phyloP scores from a whole-genome alignment of 2,113 vertebrate species.

The Penelope pileata region DNA sequence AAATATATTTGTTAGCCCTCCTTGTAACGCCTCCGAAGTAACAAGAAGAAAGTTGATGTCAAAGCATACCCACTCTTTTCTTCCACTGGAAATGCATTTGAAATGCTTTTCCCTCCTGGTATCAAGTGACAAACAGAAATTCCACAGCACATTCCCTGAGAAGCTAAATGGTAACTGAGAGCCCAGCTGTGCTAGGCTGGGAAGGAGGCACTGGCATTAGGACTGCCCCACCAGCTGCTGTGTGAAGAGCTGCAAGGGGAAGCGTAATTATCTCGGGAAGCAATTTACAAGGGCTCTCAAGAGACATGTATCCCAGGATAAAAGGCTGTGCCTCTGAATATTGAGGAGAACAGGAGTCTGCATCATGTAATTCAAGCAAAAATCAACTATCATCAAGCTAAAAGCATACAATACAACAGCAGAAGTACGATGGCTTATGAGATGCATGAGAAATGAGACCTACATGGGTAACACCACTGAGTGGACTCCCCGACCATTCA shows the following conservation, averaged over 20 bases:
- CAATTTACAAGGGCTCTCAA: neutral
- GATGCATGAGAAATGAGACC: neutral
- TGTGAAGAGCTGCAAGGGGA: neutral
- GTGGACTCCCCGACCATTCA: neutral
- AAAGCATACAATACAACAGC: neutral
- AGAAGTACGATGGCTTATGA: neutral
- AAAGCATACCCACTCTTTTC: neutral
- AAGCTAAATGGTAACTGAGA: neutral
- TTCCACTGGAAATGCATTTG: neutral
- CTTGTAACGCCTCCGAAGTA: neutral
- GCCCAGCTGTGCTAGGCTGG: neutral
- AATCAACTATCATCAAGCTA: neutral
- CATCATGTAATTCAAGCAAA: neutral
- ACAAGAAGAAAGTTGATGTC: neutral
- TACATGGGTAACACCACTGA: neutral
- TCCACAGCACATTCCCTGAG: neutral
- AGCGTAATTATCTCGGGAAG: neutral
- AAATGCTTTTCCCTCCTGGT: neutral
- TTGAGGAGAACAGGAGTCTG: neutral
- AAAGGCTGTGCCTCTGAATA: neutral
- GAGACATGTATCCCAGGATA: neutral
- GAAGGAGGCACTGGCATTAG: neutral
- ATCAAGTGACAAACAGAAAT: neutral
- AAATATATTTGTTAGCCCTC: neutral
- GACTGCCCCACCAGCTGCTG: neutral